Evolutionary conservation across 2,797 vertebrate genomes (phyloP), one percentile per base, ranked within the genome.

Genomic region (Erethizon dorsatum): DNA sequence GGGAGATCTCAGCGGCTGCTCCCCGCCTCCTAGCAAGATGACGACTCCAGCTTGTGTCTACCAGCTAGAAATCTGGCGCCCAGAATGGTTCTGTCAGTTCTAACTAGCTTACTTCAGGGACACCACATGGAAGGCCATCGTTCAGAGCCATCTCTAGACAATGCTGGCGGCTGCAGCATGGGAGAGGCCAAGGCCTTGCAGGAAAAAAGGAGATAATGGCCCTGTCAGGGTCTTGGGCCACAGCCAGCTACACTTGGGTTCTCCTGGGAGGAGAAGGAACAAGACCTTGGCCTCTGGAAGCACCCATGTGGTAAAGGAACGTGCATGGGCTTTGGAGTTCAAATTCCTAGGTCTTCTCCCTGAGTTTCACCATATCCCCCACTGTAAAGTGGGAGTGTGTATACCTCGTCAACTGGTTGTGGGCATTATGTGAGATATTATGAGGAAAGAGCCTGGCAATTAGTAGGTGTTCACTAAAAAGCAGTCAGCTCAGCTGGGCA

Each of bases 121-220:
- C 18, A 15, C 0, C 1, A 31, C 33, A 5, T 0, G 15, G 31
- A 56, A 7, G 13, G 47, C 37, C 6, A 0, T 45, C 45, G 4
- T 24, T 82, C n/a, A 15, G 69, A 97, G 71, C 18, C 18, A 28
- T 12, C 52, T 77, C 61, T 28, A 79, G 63, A 61, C 4, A 3
- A 65, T 63, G 54, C 20, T 52, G 37, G 41, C 57, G 50, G 47
- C 24, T 59, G 28, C 22, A 47, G 54, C 31, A 14, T 26, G 12
- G 14, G 1, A 87, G 37, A 88, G 47, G 10, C 77, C 52, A 22
- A 59, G 18, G 15, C 31, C n/a, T 56, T 57, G 20, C 13, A 37
- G 33, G 57, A 45, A 67, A 56, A 52, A 54, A 75, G 69, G 45
- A 61, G 37, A 45, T 45, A 10, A 57, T 9, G 61, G 17, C 20